Conservation (phyloP, 2,113 vertebrate species). For the Scopus umbretta region DNA sequence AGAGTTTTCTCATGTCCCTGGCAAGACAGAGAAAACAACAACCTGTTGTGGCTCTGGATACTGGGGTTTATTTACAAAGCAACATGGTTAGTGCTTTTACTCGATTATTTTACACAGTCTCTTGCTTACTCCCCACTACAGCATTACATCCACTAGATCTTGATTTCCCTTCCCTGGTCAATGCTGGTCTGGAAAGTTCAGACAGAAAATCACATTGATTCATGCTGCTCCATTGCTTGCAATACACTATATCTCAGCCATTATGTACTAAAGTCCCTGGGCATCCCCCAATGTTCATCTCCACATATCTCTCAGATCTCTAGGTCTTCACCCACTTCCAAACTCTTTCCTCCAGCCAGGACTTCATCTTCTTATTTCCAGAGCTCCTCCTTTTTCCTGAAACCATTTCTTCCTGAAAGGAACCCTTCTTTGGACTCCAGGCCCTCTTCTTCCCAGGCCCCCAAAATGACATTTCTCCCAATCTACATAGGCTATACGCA, state of each 20-base stretch:
- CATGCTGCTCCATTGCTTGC: neutral
- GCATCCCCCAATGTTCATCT: neutral
- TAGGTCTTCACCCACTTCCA: neutral
- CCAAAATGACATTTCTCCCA: neutral
- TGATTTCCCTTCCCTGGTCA: neutral
- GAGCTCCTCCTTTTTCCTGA: neutral
- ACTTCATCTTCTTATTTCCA: neutral
- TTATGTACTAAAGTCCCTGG: neutral
- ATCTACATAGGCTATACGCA: neutral
- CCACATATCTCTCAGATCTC: neutral
- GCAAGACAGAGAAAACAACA: neutral
- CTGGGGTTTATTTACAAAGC: neutral
- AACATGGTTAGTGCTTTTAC: neutral
- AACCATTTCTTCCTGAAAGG: neutral
- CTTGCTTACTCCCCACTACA: neutral
- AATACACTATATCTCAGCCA: neutral
- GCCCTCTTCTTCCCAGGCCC: neutral
- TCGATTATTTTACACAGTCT: neutral
- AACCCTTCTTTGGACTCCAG: neutral
- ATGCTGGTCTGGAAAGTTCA: neutral
- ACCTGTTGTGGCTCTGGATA: neutral
- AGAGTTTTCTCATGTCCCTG: neutral
- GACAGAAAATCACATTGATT: neutral
- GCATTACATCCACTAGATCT: neutral
- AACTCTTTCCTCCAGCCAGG: neutral